Evolutionary conservation across 2,797 vertebrate genomes (phyloP).

Genomic region (Myripristis jacobus): DNA sequence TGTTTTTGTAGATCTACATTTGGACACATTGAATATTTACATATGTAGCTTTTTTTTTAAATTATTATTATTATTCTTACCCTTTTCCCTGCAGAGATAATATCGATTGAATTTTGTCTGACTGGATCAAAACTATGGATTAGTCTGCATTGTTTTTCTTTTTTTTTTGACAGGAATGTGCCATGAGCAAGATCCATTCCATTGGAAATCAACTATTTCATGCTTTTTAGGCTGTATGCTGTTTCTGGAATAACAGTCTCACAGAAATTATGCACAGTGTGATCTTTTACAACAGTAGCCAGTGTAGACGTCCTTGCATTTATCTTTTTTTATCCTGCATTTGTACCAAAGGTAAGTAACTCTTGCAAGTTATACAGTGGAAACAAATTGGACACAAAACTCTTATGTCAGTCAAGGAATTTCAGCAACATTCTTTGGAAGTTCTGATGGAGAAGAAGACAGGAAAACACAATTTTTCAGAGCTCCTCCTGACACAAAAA

Average conservation of each 20-base stretch:
- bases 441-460: slow-evolving; percentile 63
- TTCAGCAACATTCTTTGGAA: slow-evolving; percentile 55
- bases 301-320: slow-evolving; percentile 65
- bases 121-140: slow-evolving; percentile 33
- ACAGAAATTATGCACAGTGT: slow-evolving; percentile 24
- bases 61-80: slow-evolving; percentile 46
- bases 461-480: slow-evolving; percentile 50
- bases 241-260: slow-evolving; percentile 43
- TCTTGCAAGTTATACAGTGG: slow-evolving; percentile 29
- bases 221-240: slow-evolving; percentile 14
- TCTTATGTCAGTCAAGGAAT: slow-evolving; percentile 19
- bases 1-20: slow-evolving; percentile 42
- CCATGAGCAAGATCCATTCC: not conserved
- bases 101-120: slow-evolving; percentile 18
- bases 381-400: slow-evolving; percentile 52
- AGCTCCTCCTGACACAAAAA: slow-evolving; percentile 26
- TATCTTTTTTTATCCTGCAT: slow-evolving; percentile 64
- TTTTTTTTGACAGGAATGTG: slow-evolving; percentile 23
- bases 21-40: slow-evolving; percentile 70
- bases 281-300: slow-evolving; percentile 9
- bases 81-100: slow-evolving; percentile 28
- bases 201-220: slow-evolving; percentile 15
- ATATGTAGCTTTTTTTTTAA: too few species aligned
- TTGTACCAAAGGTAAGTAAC: slow-evolving; percentile 54
- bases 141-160: too few species aligned